Base-by-base conservation (phyloP, 2,888 invertebrate genomes). In the Trissonchulus latispiculum region DNA sequence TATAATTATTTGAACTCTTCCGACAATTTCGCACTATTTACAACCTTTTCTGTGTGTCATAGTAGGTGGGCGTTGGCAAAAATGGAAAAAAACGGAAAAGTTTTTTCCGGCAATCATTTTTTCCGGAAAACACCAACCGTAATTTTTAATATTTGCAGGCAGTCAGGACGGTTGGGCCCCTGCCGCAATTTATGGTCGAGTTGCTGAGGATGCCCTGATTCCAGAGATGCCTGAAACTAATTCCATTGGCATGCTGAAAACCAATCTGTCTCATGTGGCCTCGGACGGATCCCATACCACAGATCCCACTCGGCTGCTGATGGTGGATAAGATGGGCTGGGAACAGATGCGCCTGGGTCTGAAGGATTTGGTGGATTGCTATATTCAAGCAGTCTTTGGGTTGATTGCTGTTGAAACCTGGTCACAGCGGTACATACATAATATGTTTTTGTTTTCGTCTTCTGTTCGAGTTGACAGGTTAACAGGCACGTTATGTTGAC, bases 251-350 rank as follows among this genome's bases (percentile, higher is more conserved):
- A 70, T 70, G 70, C 36, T 70, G 70, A 36, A 36, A 2, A 70
- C 70, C 18, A 70, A 70, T 70, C 36, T 70, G 48, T 70, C 70
- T 36, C 48, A 48, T 23, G 18, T 70, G 3, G 37, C 35, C 48
- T 15, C 15, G 37, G 37, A 70, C 28, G 59, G 70, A 31, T 72
- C 75, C 71, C 75, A 78, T 77, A 64, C 75, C 75, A 68, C 79
- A 75, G 35, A 81, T 78, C 61, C 77, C 73, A n/a, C 78, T 76
- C 28, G 78, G 76, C 48, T 78, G 77, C 71, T 79, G 78, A 68
- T 76, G 77, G 72, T 80, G 79, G 67, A 80, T 77, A 28, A 76
- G 75, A 76, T 80, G 78, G 73, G 79, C 79, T 69, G 23, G 28
- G 23, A 36, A 33, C 72, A 70, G n/a, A 69, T 72, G 72, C n/a